phyloP scores from a whole-genome alignment of 2,797 vertebrate species.

The Knipowitschia caucasica region DNA sequence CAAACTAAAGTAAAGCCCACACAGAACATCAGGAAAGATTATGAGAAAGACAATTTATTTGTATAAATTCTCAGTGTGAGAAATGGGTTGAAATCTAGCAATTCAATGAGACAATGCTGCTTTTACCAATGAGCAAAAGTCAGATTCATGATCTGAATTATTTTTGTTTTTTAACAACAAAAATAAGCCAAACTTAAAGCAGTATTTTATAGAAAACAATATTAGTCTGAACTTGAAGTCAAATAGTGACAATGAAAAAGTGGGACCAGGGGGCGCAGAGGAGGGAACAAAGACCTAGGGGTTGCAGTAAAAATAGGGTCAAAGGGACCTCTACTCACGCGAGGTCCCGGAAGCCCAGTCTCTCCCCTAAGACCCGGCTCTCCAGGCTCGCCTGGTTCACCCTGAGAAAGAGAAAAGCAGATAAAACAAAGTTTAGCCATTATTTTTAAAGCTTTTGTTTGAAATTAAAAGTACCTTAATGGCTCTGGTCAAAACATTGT shows the following conservation, averaged over 20 bases:
- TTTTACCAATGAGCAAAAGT: no score
- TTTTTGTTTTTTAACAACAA: not conserved
- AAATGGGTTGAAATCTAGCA: no score
- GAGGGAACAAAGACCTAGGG: not conserved
- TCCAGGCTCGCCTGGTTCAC: constrained; percentile 66
- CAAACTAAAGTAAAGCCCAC: no score
- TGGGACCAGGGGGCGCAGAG: not conserved
- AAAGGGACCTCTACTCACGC: constrained; percentile 61
- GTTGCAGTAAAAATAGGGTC: not conserved
- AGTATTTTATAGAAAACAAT: no score
- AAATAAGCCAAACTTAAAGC: no score
- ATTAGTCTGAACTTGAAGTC: no score
- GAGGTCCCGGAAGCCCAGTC: constrained; percentile 74
- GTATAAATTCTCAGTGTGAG: no score
- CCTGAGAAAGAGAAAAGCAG: constrained; percentile 35
- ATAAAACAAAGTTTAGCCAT: no score
- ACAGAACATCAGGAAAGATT: no score
- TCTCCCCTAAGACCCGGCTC: constrained; percentile 74
- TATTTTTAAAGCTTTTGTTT: no score
- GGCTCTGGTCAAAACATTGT: constrained; percentile 68
- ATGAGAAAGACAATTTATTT: no score
- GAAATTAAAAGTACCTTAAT: constrained; percentile 73
- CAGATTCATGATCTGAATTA: not conserved
- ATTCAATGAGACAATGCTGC: no score
- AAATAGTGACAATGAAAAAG: not conserved